phyloP scores from a whole-genome alignment of 2,113 vertebrate genomes.

The Anolis sagrei region DNA sequence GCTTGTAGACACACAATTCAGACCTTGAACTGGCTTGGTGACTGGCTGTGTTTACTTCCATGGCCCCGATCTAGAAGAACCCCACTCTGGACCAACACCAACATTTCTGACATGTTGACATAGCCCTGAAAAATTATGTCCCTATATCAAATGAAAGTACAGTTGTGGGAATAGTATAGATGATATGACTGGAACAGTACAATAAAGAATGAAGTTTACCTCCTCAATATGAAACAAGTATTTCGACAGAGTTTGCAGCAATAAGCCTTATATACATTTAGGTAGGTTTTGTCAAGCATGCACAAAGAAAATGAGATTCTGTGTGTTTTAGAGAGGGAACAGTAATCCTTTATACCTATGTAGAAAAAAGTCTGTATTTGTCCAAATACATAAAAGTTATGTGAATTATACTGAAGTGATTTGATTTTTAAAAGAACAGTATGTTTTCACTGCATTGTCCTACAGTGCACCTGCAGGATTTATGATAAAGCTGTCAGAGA shows the following conservation, averaged over 20 bases:
- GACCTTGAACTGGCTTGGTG: too few relatives aligned
- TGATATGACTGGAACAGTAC: too few relatives aligned
- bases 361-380: background rate
- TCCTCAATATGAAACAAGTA: background rate
- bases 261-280: background rate
- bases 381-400: background rate
- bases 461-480: conserved; percentile 12
- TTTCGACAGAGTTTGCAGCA: background rate
- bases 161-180: too few relatives aligned
- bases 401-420: conserved; percentile 22
- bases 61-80: too few relatives aligned
- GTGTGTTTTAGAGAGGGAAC: background rate
- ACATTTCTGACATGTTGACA: too few relatives aligned
- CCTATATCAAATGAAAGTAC: too few relatives aligned
- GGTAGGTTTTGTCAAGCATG: background rate
- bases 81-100: too few relatives aligned
- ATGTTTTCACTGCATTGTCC: conserved; percentile 39
- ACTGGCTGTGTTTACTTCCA: too few relatives aligned
- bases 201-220: background rate
- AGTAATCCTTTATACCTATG: conserved; percentile 1
- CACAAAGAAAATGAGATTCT: background rate
- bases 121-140: too few relatives aligned
- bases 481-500: conserved; percentile 25
- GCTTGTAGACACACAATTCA: too few relatives aligned
- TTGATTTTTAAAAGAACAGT: conserved; percentile 18